A percentile compares a stretch with the other conserved stretches of the same genome.
These are phyloP conservation scores for Platorchestia sp. DNA, from an alignment of 1,140 invertebrate genomes.

Conservation along the genomic window DNA sequence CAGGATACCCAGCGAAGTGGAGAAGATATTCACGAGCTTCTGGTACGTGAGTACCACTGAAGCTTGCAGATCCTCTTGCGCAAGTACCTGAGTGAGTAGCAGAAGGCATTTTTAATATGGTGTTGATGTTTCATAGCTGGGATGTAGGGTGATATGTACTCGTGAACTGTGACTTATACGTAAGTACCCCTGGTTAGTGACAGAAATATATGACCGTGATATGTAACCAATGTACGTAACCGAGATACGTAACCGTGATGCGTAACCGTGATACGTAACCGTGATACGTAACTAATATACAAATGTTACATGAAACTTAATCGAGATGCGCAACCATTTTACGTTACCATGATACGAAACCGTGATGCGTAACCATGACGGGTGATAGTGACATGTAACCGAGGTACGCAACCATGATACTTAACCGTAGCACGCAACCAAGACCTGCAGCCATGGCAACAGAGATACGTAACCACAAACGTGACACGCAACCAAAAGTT, in stretches of 20 bases:
- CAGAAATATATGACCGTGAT: neutral
- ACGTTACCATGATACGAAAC: neutral
- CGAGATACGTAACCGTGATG: neutral
- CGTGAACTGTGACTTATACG: neutral
- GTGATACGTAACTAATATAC: too few species aligned
- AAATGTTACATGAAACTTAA: too few species aligned
- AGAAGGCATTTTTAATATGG: neutral
- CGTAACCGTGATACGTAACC: neutral
- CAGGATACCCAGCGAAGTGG: slow-evolving; percentile 18
- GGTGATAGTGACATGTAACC: too few species aligned
- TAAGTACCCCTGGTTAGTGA: neutral
- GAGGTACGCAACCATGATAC: neutral
- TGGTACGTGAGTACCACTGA: slow-evolving; percentile 38
- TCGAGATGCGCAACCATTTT: neutral
- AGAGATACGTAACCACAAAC: neutral
- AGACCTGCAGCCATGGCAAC: neutral
- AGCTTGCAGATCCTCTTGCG: neutral
- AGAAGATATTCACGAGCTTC: slow-evolving; percentile 42
- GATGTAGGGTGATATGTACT: too few species aligned
- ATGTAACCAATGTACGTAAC: neutral
- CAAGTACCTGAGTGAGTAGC: neutral
- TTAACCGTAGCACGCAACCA: neutral
- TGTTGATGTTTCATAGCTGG: too few species aligned
- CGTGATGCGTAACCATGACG: too few species aligned
- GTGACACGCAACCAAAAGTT: neutral